Evolutionary conservation across 2,888 invertebrate species (phyloP).

Genomic region (Slavum lentiscoides): DNA sequence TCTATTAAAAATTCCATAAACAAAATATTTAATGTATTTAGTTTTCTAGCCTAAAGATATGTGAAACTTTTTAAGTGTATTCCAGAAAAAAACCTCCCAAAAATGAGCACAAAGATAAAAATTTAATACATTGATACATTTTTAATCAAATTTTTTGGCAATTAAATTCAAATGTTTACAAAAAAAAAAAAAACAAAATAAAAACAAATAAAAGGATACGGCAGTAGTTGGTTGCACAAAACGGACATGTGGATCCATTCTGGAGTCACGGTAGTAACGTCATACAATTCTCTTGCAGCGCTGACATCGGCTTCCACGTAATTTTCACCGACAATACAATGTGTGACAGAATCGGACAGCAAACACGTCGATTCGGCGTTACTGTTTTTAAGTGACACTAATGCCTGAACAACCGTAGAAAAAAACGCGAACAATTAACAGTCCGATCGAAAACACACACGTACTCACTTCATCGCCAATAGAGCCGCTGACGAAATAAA

Average conservation of each 20-base stretch:
- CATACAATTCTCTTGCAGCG: conserved; percentile 90
- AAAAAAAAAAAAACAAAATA: too few species aligned
- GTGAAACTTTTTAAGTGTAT: too few species aligned
- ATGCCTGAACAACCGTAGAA: conserved; percentile 17
- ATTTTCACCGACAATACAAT: conserved; percentile 85
- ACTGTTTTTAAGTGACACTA: conserved; percentile 51
- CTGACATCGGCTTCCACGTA: conserved; percentile 83
- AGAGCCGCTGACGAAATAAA: conserved; percentile 56
- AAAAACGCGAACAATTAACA: conserved; percentile 8
- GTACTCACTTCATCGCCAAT: conserved; percentile 56
- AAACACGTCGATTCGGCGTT: conserved; percentile 87
- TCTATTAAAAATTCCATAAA: too few species aligned
- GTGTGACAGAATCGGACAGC: conserved; percentile 89
- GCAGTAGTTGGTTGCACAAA: conserved; percentile 65
- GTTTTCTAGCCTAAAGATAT: too few species aligned
- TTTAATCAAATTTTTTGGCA: too few species aligned
- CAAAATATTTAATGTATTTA: too few species aligned
- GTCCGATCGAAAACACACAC: neutral
- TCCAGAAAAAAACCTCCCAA: too few species aligned
- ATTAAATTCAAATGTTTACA: neutral
- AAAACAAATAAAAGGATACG: conserved; percentile 62
- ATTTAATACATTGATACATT: neutral
- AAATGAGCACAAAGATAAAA: too few species aligned
- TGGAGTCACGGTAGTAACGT: conserved; percentile 84
- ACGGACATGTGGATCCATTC: conserved; percentile 76